A percentile compares a stretch with the other conserved stretches of the same genome.
These are phyloP conservation scores for Pithys albifrons DNA, from an alignment of 2,113 vertebrate species.

Conservation along the genomic window DNA sequence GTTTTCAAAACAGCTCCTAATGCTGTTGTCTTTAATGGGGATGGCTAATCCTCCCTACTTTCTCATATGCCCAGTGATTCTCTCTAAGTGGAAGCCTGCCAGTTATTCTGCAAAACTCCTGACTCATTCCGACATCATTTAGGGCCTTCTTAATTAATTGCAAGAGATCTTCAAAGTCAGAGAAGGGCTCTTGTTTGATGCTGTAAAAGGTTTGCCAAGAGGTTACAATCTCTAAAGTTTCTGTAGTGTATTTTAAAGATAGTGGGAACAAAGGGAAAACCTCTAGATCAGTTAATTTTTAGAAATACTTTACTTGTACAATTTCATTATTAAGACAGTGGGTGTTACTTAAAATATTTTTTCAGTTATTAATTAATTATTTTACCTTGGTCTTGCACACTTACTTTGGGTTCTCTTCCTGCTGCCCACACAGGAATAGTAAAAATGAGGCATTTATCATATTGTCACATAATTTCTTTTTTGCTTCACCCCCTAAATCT, in stretches of 20 bases:
- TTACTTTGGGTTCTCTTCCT: not conserved
- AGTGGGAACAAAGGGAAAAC: not conserved
- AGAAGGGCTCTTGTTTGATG: not conserved
- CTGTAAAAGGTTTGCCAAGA: slow-evolving; percentile 29
- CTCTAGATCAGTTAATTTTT: not conserved
- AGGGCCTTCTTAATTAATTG: slow-evolving; percentile 35
- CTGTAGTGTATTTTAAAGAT: not conserved
- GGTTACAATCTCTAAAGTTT: not conserved
- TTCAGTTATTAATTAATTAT: not conserved
- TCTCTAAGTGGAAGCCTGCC: slow-evolving; percentile 21
- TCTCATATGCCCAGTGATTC: not conserved
- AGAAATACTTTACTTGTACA: not conserved
- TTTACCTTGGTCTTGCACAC: not conserved
- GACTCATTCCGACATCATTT: slow-evolving; percentile 26
- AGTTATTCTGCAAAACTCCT: slow-evolving; percentile 52
- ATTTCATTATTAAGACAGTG: not conserved
- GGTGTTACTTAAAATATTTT: not conserved
- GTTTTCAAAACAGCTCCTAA: slow-evolving; percentile 50
- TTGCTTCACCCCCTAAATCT: not conserved
- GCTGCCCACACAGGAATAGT: not conserved
- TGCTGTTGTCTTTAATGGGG: slow-evolving; percentile 30
- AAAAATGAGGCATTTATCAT: not conserved
- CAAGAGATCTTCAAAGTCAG: slow-evolving; percentile 41
- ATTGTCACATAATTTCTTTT: not conserved
- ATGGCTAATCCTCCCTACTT: slow-evolving; percentile 23